Conservation (phyloP, 2,888 invertebrate species). For the Argyresthia albistria region DNA sequence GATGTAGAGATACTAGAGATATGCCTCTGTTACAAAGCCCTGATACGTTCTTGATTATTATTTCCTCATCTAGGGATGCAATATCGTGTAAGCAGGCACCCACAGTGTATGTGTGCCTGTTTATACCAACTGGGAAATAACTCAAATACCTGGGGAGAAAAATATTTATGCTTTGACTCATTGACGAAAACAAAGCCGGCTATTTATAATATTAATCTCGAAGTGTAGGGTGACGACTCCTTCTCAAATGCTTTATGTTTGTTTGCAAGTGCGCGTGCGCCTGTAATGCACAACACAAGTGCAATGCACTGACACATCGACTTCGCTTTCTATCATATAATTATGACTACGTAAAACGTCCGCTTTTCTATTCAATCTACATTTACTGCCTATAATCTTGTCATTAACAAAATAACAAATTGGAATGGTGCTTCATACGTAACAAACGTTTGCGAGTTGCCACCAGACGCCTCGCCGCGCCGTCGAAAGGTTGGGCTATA, state of each 20-base stretch:
- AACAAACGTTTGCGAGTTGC: too few relatives aligned
- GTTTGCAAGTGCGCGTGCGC: not conserved
- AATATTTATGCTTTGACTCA: too few relatives aligned
- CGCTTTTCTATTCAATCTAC: not conserved
- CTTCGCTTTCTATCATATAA: constrained; percentile 12
- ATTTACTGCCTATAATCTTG: not conserved
- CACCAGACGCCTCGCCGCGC: too few relatives aligned
- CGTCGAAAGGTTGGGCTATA: too few relatives aligned
- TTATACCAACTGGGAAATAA: not conserved
- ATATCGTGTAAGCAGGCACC: too few relatives aligned
- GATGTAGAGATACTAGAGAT: too few relatives aligned
- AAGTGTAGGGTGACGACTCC: not conserved
- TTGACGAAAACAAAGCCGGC: not conserved
- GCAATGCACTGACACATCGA: constrained; percentile 11
- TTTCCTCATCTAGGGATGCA: too few relatives aligned
- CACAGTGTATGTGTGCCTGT: not conserved
- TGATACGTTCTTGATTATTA: too few relatives aligned
- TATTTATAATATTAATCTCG: not conserved
- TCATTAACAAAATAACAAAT: too few relatives aligned
- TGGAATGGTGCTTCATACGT: too few relatives aligned
- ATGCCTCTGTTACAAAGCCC: too few relatives aligned
- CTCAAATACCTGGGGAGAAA: too few relatives aligned
- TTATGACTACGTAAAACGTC: not conserved
- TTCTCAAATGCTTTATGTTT: not conserved
- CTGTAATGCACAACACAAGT: constrained; percentile 5